Evolutionary conservation across 2,797 vertebrate genomes (phyloP).

Genomic region (Sebastes wilsoni): DNA sequence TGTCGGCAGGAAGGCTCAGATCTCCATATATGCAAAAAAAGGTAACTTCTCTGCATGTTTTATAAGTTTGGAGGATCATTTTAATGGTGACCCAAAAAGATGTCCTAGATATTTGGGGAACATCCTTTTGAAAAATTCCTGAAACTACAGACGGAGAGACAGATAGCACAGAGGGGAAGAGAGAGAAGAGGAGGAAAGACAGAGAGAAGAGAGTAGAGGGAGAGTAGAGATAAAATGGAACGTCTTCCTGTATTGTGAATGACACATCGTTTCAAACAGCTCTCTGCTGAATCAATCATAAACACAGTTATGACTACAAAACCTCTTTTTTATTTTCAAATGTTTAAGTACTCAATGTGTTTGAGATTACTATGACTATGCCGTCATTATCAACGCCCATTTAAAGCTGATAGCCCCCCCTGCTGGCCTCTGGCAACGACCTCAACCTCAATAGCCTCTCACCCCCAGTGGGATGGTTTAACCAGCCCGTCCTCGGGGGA

Average conservation of each 20-base stretch:
- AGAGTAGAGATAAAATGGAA: constrained; percentile 34
- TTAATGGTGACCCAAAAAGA: constrained; percentile 85
- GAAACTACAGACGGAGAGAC: constrained; percentile 68
- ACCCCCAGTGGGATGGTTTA: neutral
- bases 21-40: constrained; percentile 81
- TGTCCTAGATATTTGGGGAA: constrained; percentile 84
- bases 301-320: neutral
- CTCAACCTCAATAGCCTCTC: constrained; percentile 17
- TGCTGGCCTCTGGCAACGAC: constrained; percentile 38
- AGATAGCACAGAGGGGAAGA: constrained; percentile 11
- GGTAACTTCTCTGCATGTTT: constrained; percentile 80
- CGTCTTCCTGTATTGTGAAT: constrained; percentile 26
- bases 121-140: constrained; percentile 78
- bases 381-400: neutral
- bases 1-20: constrained; percentile 74
- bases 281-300: constrained; percentile 14
- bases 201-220: constrained; percentile 10
- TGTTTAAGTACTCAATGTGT: neutral
- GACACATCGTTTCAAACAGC: constrained; percentile 27
- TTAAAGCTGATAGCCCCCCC: constrained; percentile 41
- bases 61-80: constrained; percentile 77
- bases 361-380: neutral
- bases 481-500: neutral
- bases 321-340: neutral
- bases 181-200: neutral